Conservation (phyloP, 2,113 vertebrate species). For the Hippocampus zosterae region DNA sequence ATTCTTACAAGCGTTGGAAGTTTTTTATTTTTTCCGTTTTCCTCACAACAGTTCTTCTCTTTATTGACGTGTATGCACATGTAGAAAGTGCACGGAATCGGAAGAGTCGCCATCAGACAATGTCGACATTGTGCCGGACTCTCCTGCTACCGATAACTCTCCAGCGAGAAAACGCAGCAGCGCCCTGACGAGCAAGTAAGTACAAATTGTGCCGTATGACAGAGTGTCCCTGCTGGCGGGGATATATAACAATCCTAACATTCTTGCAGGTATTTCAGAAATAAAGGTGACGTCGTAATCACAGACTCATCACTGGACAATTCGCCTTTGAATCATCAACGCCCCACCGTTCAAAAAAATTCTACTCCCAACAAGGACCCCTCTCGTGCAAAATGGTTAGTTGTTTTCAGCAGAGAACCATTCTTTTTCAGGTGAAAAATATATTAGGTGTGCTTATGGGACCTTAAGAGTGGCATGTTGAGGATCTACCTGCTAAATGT, state of each 20-base stretch:
- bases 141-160: not conserved
- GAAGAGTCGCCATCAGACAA: slow-evolving; percentile 26
- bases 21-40: not conserved
- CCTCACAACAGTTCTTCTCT: not conserved
- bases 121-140: slow-evolving; percentile 10
- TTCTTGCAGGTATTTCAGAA: slow-evolving; percentile 13
- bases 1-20: no score
- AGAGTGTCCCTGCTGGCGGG: not conserved
- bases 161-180: slow-evolving; percentile 13
- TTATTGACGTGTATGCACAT: not conserved
- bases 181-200: not conserved
- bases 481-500: not conserved
- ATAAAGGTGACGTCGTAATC: not conserved
- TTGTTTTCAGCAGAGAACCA: slow-evolving; percentile 5
- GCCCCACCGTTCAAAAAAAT: slow-evolving; percentile 14
- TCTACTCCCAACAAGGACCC: slow-evolving; percentile 43
- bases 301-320: slow-evolving; percentile 26
- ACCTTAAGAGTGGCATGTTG: not conserved
- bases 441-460: not conserved
- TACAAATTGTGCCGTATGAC: not conserved
- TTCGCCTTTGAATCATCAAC: not conserved
- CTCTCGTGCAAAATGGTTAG: slow-evolving; percentile 32
- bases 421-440: not conserved
- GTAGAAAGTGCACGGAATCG: slow-evolving; percentile 7
- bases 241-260: not conserved